Evolutionary conservation across 2,113 vertebrate species (phyloP).

Genomic region (Zosterops lateralis): DNA sequence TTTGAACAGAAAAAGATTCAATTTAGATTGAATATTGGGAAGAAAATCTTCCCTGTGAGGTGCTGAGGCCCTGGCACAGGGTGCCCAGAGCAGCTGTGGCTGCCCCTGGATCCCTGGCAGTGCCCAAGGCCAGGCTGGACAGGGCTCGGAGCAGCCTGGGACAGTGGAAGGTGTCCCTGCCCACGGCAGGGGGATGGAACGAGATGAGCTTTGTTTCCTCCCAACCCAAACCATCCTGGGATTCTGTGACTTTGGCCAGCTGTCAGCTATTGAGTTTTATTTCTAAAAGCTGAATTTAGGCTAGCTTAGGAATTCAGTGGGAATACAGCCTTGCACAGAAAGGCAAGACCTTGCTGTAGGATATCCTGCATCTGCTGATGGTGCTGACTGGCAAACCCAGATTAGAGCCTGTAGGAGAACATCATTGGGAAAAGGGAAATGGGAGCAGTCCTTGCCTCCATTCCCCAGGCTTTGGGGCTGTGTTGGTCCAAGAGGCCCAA

Average conservation of each 20-base stretch:
- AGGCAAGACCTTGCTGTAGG: background rate
- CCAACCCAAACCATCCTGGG: background rate
- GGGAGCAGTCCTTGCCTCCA: background rate
- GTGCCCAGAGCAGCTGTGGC: background rate
- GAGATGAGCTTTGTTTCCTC: accelerated
- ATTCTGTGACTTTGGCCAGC: background rate
- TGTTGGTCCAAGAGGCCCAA: background rate
- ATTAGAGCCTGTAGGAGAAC: background rate
- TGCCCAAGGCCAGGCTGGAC: accelerated
- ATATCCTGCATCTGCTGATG: background rate
- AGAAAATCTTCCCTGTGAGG: accelerated
- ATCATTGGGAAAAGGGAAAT: background rate
- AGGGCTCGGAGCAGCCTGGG: accelerated
- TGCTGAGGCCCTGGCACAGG: accelerated
- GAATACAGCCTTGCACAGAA: background rate
- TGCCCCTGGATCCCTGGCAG: background rate
- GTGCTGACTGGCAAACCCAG: background rate
- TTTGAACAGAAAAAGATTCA: background rate
- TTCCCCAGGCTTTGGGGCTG: background rate
- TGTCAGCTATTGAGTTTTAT: background rate
- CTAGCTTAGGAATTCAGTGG: background rate
- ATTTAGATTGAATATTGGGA: too few species aligned
- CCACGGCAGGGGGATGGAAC: background rate
- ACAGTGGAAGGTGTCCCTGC: background rate
- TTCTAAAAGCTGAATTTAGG: background rate